Evolutionary conservation across 2,113 vertebrate species (phyloP), one percentile per base, ranked within the genome.

Genomic region (Serilophus lunatus): DNA sequence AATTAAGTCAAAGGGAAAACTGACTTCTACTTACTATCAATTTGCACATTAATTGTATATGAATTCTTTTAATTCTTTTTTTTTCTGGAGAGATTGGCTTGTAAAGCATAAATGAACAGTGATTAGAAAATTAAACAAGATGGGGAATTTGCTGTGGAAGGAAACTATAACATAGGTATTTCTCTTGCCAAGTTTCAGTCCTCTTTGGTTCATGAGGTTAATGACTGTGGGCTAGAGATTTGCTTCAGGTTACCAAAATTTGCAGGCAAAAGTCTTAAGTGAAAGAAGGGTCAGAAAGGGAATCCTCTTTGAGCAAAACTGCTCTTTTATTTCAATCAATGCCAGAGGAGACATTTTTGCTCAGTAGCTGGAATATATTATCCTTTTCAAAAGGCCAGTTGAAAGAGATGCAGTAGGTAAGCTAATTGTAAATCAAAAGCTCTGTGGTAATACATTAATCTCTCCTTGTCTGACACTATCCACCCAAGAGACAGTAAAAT

Each of bases 381-480:
- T 94, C 88, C 76, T 94, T 96, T 96, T 90, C 82, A 93, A 94
- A 96, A 97, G 80, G 88, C 88, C 76, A 57, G 60, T 44, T 83
- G 82, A 92, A 94, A 94, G 72, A 64, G 65, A 83, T 92, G 88
- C 56, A 45, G 20, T 53, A 78, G 82, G 71, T 90, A 75, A 80
- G 69, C 51, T 94, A 90, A 95, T 96, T 93, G 77, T 65, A 88
- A 89, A 94, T 96, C 88, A 93, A 71, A 95, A 93, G 44, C 56
- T 79, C 28, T 88, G 82, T 92, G 82, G 70, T 95, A 92, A 96
- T 92, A 71, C 83, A 78, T 95, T 95, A 83, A 85, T 78, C 78
- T 90, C 38, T 59, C 25, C 78, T 96, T 31, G 3, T 81, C 90
- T 96, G 88, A 93, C 69, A 69, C 50, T 60, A 24, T 79, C 31